Base-by-base conservation (phyloP, 2,888 invertebrate genomes). In the Myathropa florea region DNA sequence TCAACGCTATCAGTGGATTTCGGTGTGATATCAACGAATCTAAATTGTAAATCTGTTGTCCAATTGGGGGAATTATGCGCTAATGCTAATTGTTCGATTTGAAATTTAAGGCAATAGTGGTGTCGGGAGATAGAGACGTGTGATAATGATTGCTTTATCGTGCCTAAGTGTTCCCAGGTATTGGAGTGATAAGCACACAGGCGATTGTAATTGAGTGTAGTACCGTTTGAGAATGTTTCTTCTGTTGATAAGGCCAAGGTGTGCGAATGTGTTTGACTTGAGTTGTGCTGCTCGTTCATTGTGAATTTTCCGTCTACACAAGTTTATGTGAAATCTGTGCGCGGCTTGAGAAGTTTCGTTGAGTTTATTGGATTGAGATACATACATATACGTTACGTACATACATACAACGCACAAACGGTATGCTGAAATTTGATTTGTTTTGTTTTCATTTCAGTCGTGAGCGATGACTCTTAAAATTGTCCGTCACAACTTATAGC, bases 51-150 rank as follows among this genome's bases (percentile, higher is more conserved):
- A 77, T 82, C 60, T 18, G 36, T 70, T 82, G 77, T 81, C 59
- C 82, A 78, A 70, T 77, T 77, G 72, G 59, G 72, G 46, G 72
- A 76, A 77, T 85, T 73, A 85, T 71, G 80, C 71, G 71, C 61
- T 83, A 71, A 72, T 75, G 71, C 67, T 78, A 75, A 86, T 83
- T 83, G 83, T 82, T 71, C 78, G 70, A 79, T 78, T 75, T 39
- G 36, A 75, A 68, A 55, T 78, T 71, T 46, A 60, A 77, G 60
- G 57, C 77, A 71, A 71, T 23, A 64, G 70, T 71, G 57, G n/a
- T 57, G 55, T 60, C 28, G 33, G 33, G 64, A 78, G 75, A 86
- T 78, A 86, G n/a, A 65, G 65, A 64, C 64, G n/a, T 59, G 70
- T 39, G 75, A 79, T 86, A 82, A 78, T 77, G 72, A 79, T 75